A percentile compares a stretch with the other conserved stretches of the same genome.
Evolutionary conservation across 2,888 invertebrate species (phyloP).

Genomic region (Azorinus chamasolen): DNA sequence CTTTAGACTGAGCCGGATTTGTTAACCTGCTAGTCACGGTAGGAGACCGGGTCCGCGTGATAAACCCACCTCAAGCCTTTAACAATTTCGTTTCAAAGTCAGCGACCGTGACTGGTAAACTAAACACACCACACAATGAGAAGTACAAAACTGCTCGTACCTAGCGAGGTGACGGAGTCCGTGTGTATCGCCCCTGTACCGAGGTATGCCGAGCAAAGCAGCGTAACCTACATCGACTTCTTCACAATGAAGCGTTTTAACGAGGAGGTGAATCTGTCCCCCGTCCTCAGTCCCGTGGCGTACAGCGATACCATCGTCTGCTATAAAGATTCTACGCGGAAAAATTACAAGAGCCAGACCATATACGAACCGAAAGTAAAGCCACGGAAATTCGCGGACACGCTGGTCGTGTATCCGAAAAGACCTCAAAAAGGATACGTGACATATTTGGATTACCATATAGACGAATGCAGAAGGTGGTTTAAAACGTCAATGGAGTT

Average conservation of each 20-base stretch:
- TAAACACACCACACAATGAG: conserved; percentile 25
- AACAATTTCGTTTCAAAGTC: too few relatives aligned
- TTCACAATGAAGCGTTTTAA: conserved; percentile 74
- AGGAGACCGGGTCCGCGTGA: too few relatives aligned
- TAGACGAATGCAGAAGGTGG: conserved; percentile 80
- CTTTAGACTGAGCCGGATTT: too few relatives aligned
- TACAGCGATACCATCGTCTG: conserved; percentile 74
- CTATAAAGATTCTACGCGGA: conserved; percentile 73
- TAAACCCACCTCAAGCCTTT: too few relatives aligned
- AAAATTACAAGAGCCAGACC: conserved; percentile 76
- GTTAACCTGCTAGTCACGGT: too few relatives aligned
- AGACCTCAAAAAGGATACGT: conserved; percentile 70
- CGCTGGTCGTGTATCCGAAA: conserved; percentile 76
- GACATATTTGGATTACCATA: conserved; percentile 76
- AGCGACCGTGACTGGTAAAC: background rate
- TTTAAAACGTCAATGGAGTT: conserved; percentile 81
- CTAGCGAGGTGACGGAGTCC: conserved; percentile 72
- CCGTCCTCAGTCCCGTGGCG: conserved; percentile 73
- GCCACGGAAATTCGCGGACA: conserved; percentile 76
- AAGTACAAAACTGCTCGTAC: conserved; percentile 40
- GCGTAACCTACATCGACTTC: conserved; percentile 71
- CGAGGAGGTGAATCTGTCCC: conserved; percentile 73
- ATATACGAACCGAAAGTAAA: conserved; percentile 77
- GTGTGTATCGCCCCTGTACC: conserved; percentile 75
- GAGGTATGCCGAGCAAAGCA: conserved; percentile 70